Base-by-base conservation (phyloP, 1,140 invertebrate genomes). In the Delia radicum region DNA sequence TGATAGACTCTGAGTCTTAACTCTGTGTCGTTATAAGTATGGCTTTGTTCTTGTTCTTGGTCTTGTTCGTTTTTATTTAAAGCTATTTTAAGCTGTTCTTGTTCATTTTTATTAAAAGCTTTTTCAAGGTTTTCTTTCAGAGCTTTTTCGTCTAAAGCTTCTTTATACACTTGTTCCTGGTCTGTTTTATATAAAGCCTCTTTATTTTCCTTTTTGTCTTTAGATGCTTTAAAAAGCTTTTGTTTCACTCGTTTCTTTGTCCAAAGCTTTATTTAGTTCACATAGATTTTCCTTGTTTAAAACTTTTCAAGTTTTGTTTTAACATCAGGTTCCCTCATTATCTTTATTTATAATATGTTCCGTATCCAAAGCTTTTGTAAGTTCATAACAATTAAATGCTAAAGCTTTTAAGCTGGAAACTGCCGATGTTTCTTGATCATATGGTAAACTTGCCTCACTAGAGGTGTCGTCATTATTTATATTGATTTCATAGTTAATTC, bases 401-500 rank as follows among this genome's bases (percentile, higher is more conserved):
- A 69, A 8, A 10, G 33, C 29, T 24, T 33, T 6, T 7, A 69
- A 21, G 21, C 29, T 48, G 65, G 27, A 42, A 5, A n/a, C n/a
- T 5, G 72, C 61, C n/a, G n/a, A 26, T 12, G 6, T n/a, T 21
- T 42, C 33, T 24, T 26, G 13, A 3, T 21, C 0, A 18, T 26
- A 42, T 10, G 10, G 37, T 42, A n/a, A n/a, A n/a, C 37, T 42
- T 42, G 6, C 1, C n/a, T n/a, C 3, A 73, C 26, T 48, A 15
- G 10, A 3, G 0, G 10, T 7, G 3, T 74, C 72, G n/a, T 55
- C 21, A 31, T n/a, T 12, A 75, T 37, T 75, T 73, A 63, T 73
- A 77, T 78, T 80, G 27, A 42, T 75, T 79, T 84, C 80, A 74
- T 81, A 82, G 75, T 79, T 83, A 63, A 84, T 75, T 77, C 78